phyloP scores from a whole-genome alignment of 2,888 invertebrate species.

The Brachylomia viminalis region DNA sequence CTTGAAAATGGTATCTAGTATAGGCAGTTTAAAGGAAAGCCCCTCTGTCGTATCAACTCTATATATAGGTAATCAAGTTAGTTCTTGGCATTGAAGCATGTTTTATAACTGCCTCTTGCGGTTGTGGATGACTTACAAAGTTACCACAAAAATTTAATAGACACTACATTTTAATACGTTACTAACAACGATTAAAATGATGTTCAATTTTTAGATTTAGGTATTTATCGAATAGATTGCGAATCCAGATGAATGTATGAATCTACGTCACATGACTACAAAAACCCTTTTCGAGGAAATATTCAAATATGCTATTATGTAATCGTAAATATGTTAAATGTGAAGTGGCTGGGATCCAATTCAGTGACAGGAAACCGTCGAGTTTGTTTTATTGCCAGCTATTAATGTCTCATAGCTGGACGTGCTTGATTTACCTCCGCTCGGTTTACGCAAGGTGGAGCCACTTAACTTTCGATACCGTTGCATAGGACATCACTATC shows the following conservation, averaged over 20 bases:
- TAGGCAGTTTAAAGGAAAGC: no score
- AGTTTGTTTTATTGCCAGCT: constrained; percentile 84
- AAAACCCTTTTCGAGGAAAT: constrained; percentile 57
- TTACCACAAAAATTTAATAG: constrained; percentile 16
- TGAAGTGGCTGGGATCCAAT: constrained; percentile 76
- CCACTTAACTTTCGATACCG: constrained; percentile 72
- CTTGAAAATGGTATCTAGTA: no score
- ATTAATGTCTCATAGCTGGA: constrained; percentile 83
- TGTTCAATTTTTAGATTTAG: neutral
- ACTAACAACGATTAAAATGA: neutral
- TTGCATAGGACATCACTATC: constrained; percentile 70
- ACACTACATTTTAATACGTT: neutral
- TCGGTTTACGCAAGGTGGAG: constrained; percentile 69
- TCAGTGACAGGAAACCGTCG: constrained; percentile 83
- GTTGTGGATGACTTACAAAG: neutral
- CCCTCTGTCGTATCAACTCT: no score
- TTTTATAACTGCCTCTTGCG: neutral
- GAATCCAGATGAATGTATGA: neutral
- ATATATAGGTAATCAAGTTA: constrained; percentile 1
- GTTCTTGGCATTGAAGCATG: constrained; percentile 24
- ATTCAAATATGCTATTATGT: constrained; percentile 73
- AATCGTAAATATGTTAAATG: constrained; percentile 77
- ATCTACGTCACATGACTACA: constrained; percentile 56
- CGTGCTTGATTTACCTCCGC: constrained; percentile 81
- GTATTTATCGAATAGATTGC: neutral